A percentile compares a stretch with the other conserved stretches of the same genome.
phyloP scores from a whole-genome alignment of 1,140 invertebrate genomes.

The Samia ricini region DNA sequence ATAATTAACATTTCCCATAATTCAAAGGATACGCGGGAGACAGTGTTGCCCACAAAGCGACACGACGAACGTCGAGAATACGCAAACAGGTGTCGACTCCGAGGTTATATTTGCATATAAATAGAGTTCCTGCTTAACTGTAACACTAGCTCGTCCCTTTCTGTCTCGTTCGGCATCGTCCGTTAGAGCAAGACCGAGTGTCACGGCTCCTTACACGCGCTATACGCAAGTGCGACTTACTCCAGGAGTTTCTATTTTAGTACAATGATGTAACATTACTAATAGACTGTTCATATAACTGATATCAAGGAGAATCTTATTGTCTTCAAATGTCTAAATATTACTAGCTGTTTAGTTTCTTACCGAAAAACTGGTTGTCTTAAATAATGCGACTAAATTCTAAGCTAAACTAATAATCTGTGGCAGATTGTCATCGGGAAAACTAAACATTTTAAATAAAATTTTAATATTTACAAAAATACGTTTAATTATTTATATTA shows the following conservation, averaged over 20 bases:
- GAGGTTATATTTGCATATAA: slow-evolving; percentile 77
- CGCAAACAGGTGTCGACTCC: slow-evolving; percentile 75
- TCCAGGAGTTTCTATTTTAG: slow-evolving; percentile 72
- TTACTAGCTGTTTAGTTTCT: slow-evolving; percentile 10
- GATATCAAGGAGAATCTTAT: slow-evolving; percentile 31
- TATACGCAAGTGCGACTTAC: slow-evolving; percentile 41
- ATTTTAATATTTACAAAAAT: too few species aligned
- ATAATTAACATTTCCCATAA: slow-evolving; percentile 26
- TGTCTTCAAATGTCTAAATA: slow-evolving; percentile 25
- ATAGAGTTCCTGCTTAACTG: slow-evolving; percentile 77
- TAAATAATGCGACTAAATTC: too few species aligned
- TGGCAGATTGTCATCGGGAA: too few species aligned
- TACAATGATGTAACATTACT: slow-evolving; percentile 63
- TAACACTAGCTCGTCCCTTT: slow-evolving; percentile 68
- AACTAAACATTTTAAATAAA: too few species aligned
- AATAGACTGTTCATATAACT: slow-evolving; percentile 47
- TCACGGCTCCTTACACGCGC: slow-evolving; percentile 60
- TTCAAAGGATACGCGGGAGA: slow-evolving; percentile 63
- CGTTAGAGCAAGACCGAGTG: slow-evolving; percentile 52
- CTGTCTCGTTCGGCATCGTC: slow-evolving; percentile 43
- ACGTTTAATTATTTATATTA: too few species aligned
- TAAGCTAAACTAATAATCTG: too few species aligned
- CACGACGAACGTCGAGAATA: slow-evolving; percentile 65
- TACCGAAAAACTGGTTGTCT: slow-evolving; percentile 4
- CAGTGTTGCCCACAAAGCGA: slow-evolving; percentile 61